phyloP scores from a whole-genome alignment of 2,113 vertebrate species.

The Platycercus adscitus region DNA sequence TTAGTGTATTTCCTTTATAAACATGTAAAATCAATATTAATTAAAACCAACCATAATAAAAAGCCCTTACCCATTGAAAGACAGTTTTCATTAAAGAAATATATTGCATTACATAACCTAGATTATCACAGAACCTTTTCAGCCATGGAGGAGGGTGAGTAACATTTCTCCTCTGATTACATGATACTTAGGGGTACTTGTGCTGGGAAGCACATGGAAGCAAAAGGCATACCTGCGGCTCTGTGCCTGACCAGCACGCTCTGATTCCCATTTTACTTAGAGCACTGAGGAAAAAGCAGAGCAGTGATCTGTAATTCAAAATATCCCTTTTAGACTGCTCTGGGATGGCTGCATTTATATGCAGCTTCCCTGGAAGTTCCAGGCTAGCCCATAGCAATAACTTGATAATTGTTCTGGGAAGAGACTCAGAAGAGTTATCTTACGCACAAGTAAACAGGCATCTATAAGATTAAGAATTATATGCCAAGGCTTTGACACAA shows the following conservation, averaged over 20 bases:
- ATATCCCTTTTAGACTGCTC: background rate
- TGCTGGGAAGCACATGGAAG: background rate
- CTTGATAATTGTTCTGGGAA: conserved; percentile 64
- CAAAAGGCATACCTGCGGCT: rapidly evolving
- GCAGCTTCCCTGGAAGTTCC: background rate
- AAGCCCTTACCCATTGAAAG: background rate
- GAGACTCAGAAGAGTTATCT: conserved; percentile 55
- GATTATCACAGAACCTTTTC: background rate
- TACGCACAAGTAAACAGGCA: conserved; percentile 71
- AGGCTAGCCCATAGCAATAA: background rate
- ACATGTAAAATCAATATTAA: background rate
- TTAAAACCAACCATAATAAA: background rate
- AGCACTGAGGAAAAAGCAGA: background rate
- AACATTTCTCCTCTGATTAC: background rate
- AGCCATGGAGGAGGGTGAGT: rapidly evolving
- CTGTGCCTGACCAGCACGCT: rapidly evolving
- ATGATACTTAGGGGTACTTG: background rate
- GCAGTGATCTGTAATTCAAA: background rate
- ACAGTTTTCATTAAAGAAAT: background rate
- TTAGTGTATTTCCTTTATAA: background rate
- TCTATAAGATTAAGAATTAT: conserved; percentile 75
- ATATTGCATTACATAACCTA: background rate
- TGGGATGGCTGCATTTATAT: rapidly evolving
- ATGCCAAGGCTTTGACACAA: conserved; percentile 78
- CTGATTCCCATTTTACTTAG: background rate